Percentiles rank a stretch among this genome's conserved stretches.
Conservation (phyloP, 1,140 invertebrate genomes). For the Bradynema listronoti region DNA sequence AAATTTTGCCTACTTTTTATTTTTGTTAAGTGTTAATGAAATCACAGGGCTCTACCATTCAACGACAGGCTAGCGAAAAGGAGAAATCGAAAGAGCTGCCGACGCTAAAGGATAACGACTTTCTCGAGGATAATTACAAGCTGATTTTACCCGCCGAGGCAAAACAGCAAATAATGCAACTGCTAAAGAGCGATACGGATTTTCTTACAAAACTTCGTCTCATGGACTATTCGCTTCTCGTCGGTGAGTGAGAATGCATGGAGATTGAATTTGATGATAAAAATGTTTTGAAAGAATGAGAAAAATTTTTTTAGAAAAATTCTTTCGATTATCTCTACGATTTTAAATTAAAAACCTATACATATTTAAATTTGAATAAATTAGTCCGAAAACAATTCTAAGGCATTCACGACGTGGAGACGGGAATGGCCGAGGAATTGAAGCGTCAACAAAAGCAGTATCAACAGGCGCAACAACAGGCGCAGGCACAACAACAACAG, state of each 20-base stretch:
- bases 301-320: background rate
- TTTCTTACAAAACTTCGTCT: conserved; percentile 86
- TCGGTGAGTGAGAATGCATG: conserved; percentile 59
- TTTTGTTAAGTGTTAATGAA: background rate
- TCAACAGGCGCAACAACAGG: too few relatives aligned
- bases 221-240: conserved; percentile 94
- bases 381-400: background rate
- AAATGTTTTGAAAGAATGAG: background rate
- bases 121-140: conserved; percentile 87
- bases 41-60: conserved; percentile 89
- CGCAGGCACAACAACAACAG: too few relatives aligned
- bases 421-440: conserved; percentile 69
- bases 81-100: conserved; percentile 84
- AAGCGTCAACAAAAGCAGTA: conserved; percentile 31
- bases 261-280: background rate
- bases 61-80: conserved; percentile 93
- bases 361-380: background rate
- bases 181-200: conserved; percentile 86
- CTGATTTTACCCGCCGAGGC: conserved; percentile 86
- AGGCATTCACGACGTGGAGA: conserved; percentile 80
- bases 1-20: background rate
- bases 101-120: conserved; percentile 97
- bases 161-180: conserved; percentile 83
- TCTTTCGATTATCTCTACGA: background rate
- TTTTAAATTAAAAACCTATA: background rate